A percentile compares a stretch with the other conserved stretches of the same genome.
These are phyloP conservation scores for Sarcophaga caerulescens DNA, from an alignment of 2,888 invertebrate species.

Conservation along the genomic window DNA sequence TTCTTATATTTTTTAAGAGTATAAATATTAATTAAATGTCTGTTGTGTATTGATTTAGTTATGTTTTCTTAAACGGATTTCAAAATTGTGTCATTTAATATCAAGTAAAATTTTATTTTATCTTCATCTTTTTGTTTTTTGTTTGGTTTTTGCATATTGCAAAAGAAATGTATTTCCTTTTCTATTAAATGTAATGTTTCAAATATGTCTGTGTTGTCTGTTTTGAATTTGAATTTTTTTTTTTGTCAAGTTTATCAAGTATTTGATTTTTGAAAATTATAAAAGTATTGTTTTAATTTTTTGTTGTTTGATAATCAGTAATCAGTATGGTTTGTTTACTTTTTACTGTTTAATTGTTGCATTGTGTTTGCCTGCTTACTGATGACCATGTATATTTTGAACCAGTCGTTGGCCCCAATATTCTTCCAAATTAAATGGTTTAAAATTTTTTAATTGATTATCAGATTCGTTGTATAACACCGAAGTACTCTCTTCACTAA, in stretches of 20 bases:
- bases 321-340: slow-evolving; percentile 33
- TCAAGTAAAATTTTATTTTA: slow-evolving; percentile 36
- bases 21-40: slow-evolving; percentile 45
- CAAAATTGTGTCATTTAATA: slow-evolving; percentile 55
- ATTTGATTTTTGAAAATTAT: slow-evolving; percentile 48
- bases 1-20: slow-evolving; percentile 35
- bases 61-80: slow-evolving; percentile 26
- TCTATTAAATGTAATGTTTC: slow-evolving; percentile 6
- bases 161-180: slow-evolving; percentile 46
- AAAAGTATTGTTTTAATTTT: slow-evolving; percentile 52
- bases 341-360: slow-evolving; percentile 16
- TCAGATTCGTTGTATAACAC: slow-evolving; percentile 79
- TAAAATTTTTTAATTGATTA: slow-evolving; percentile 86
- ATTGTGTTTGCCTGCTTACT: slow-evolving; percentile 67
- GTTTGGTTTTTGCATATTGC: slow-evolving; percentile 23
- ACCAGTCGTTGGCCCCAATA: slow-evolving; percentile 88
- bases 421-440: slow-evolving; percentile 89
- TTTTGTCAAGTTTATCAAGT: slow-evolving; percentile 53
- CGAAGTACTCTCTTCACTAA: slow-evolving; percentile 83
- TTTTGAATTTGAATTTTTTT: slow-evolving; percentile 10
- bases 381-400: slow-evolving; percentile 83
- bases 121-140: neutral
- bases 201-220: slow-evolving; percentile 23
- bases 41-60: slow-evolving; percentile 9
- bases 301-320: neutral